These are phyloP conservation scores for Lycopodina hypogea DNA, from an alignment of 37 sponge, comb jelly and placozoan species.

Conservation along the genomic window DNA sequence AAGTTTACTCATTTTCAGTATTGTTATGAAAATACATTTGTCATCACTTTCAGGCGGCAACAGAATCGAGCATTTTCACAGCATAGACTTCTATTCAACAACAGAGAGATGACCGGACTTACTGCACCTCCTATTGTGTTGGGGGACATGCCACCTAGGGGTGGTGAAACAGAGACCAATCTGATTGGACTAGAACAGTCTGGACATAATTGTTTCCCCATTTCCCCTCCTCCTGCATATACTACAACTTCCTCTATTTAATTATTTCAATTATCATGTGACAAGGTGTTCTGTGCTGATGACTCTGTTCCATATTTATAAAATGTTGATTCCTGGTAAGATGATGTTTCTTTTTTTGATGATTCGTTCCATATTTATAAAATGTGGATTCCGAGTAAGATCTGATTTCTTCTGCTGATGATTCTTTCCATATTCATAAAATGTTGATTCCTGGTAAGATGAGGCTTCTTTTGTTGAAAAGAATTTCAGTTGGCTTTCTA, in stretches of 20 bases:
- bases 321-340: too few species aligned
- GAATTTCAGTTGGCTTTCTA: not conserved
- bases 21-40: too few species aligned
- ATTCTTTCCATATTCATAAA: too few species aligned
- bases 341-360: too few species aligned
- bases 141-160: slow-evolving; percentile 24
- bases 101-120: not conserved
- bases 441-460: too few species aligned
- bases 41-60: not conserved
- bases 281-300: not conserved
- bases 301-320: too few species aligned
- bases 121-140: slow-evolving; percentile 11
- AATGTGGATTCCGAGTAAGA: too few species aligned
- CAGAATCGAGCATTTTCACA: not conserved
- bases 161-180: slow-evolving; percentile 26
- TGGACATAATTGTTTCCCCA: not conserved
- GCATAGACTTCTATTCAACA: not conserved
- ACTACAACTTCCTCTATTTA: slow-evolving; percentile 4
- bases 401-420: too few species aligned
- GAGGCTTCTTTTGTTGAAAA: not conserved
- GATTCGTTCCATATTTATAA: too few species aligned
- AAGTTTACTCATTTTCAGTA: too few species aligned
- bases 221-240: slow-evolving; percentile 66
- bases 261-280: not conserved
- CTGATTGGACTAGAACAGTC: slow-evolving; percentile 34